Evolutionary conservation across 2,113 vertebrate genomes (phyloP), one percentile per base, ranked within the genome.

Genomic region (Ictalurus punctatus): DNA sequence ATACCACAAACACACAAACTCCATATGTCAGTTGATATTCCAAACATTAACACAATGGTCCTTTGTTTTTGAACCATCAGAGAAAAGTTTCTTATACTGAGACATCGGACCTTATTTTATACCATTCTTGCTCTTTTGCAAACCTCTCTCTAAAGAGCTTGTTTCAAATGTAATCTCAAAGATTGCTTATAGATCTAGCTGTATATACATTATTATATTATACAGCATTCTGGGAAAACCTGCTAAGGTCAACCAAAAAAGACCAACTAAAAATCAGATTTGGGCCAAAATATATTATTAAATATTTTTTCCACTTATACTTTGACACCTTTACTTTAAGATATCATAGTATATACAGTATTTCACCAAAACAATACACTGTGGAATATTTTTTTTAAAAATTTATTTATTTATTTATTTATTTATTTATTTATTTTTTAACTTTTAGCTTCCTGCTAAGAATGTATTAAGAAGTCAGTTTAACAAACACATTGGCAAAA

Each of bases 41-140:
- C 54, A 67, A 69, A 90, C 44, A 86, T 78, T 48, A 76, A 86
- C 86, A 73, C 54, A 90, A 63, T 27, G 40, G 21, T 54, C 17
- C 25, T 21, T 73, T 61, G 81, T 61, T 86, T 79, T 83, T 82
- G 30, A 83, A 86, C 69, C 58, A 80, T 79, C 85, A 90, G 27
- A 63, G 54, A 54, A 80, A 80, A 52, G 17, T 52, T 79, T 54
- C 25, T 54, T 54, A 27, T 54, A n/a, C 21, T 21, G 19, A 74
- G 37, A 74, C 2, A 54, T n/a, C 27, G n/a, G 78, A 80, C 25
- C 37, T 37, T 67, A 23, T 27, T 74, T 63, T 84, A 19, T 27
- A n/a, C n/a, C 23, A 37, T 79, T 58, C 59, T 19, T 67, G 10
- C 21, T 27, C 27, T 63, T 37, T 84, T 54, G 14, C 1, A n/a